Percentiles rank a stretch among this genome's conserved stretches.
Conservation (phyloP, 1,140 invertebrate genomes). For the Drosophila guanche region DNA sequence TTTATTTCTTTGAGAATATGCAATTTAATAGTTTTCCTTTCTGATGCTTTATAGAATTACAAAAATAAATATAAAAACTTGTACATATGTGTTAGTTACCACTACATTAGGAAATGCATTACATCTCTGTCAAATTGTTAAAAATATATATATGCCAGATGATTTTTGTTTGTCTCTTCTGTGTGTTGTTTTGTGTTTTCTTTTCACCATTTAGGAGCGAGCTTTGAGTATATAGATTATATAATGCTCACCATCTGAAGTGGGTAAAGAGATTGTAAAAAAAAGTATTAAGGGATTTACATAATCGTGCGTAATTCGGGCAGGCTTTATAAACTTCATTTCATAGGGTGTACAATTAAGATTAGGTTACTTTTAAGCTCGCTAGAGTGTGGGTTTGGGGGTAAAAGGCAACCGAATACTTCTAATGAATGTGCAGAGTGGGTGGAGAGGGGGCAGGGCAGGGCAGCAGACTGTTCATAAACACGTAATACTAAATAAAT, state of each 20-base stretch:
- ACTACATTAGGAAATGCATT: constrained; percentile 76
- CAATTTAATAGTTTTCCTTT: constrained; percentile 70
- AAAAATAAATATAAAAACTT: constrained; percentile 83
- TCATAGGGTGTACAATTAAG: constrained; percentile 19
- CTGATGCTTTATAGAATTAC: constrained; percentile 66
- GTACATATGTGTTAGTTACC: constrained; percentile 76
- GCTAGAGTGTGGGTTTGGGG: constrained; percentile 37
- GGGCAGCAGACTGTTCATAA: constrained; percentile 49
- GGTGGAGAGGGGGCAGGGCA: constrained; percentile 2
- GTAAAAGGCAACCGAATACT: constrained; percentile 47
- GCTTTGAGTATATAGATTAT: constrained; percentile 36
- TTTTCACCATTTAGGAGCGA: constrained; percentile 13
- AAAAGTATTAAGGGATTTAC: not conserved
- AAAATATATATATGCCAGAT: constrained; percentile 66
- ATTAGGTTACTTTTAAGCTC: constrained; percentile 40
- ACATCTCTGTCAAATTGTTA: constrained; percentile 51
- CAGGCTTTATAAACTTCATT: constrained; percentile 27
- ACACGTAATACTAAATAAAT: constrained; percentile 74
- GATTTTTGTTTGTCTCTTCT: constrained; percentile 50
- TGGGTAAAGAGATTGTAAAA: not conserved
- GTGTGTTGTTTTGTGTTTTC: constrained; percentile 24
- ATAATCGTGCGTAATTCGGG: constrained; percentile 13
- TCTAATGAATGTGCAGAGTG: constrained; percentile 11
- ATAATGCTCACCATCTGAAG: too few species aligned
- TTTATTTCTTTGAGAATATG: constrained; percentile 57